Percentiles rank a stretch among this genome's conserved stretches.
Conservation (phyloP, 2,888 invertebrate species). For the Elgonia sp. region DNA sequence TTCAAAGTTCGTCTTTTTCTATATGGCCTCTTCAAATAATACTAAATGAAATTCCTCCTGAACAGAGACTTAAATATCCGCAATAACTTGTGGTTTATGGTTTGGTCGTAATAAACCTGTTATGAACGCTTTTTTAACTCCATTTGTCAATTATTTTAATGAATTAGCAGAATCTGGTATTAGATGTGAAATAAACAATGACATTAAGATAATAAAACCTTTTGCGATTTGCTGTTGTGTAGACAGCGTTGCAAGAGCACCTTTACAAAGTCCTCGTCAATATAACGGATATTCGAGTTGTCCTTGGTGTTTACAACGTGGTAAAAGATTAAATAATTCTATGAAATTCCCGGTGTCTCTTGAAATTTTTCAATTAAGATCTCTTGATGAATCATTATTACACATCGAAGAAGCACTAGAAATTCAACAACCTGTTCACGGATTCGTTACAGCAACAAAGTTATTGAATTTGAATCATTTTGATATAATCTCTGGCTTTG, state of each 20-base stretch:
- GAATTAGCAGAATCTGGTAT: conserved; percentile 24
- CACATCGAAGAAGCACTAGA: conserved; percentile 4
- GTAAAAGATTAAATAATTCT: background rate
- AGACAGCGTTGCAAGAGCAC: conserved; percentile 65
- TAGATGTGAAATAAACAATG: conserved; percentile 51
- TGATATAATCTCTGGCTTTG: conserved; percentile 71
- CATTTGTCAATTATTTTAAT: background rate
- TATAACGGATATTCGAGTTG: conserved; percentile 59
- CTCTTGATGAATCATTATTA: background rate
- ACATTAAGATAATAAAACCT: conserved; percentile 47
- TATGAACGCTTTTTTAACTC: conserved; percentile 30
- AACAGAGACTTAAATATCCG: conserved; percentile 23
- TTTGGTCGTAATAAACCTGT: conserved; percentile 62
- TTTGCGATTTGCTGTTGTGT: conserved; percentile 57
- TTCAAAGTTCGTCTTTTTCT: conserved; percentile 35
- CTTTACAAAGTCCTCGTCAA: conserved; percentile 38
- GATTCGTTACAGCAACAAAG: conserved; percentile 3
- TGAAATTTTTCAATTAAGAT: background rate
- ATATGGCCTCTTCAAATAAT: conserved; percentile 63
- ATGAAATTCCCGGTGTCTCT: conserved; percentile 22
- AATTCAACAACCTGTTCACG: background rate
- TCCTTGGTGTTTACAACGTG: conserved; percentile 44
- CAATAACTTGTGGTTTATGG: conserved; percentile 63
- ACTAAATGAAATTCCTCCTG: conserved; percentile 51
- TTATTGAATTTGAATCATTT: conserved; percentile 57